A percentile compares a stretch with the other conserved stretches of the same genome.
phyloP scores from a whole-genome alignment of 2,888 invertebrate species.

The Pollenia griseotomentosa region DNA sequence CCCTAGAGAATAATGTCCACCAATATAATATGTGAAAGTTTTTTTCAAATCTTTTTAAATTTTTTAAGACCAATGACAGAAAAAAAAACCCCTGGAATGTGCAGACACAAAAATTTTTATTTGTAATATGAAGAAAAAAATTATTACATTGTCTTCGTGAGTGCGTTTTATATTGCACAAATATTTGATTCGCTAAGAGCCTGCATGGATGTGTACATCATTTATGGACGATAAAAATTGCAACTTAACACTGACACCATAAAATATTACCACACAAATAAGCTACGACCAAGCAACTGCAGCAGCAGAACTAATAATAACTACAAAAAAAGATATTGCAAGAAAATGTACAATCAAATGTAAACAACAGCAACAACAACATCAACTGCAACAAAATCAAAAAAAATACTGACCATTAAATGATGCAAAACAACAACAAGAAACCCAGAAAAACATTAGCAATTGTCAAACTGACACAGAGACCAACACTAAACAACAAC shows the following conservation, averaged over 20 bases:
- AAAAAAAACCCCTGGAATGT: no score
- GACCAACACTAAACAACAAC: slow-evolving; percentile 11
- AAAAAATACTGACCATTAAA: slow-evolving; percentile 22
- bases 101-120: no score
- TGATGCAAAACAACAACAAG: slow-evolving; percentile 23
- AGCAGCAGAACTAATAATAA: not conserved
- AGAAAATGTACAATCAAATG: slow-evolving; percentile 23
- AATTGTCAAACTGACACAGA: slow-evolving; percentile 53
- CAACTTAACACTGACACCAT: slow-evolving; percentile 65
- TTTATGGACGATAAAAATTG: slow-evolving; percentile 52
- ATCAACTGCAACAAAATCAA: slow-evolving; percentile 12
- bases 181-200: slow-evolving; percentile 19
- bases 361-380: slow-evolving; percentile 12
- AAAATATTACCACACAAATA: slow-evolving; percentile 60
- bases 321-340: not conserved
- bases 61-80: no score
- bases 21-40: no score
- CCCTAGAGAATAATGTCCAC: no score
- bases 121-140: no score
- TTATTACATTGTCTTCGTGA: not conserved
- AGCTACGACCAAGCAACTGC: slow-evolving; percentile 11
- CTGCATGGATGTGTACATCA: not conserved
- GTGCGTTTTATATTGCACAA: not conserved
- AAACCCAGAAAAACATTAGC: slow-evolving; percentile 17
- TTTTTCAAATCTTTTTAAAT: no score